Percentiles rank a stretch among this genome's conserved stretches.
These are phyloP conservation scores for Leucoma salicis DNA, from an alignment of 2,888 invertebrate species.

Conservation along the genomic window DNA sequence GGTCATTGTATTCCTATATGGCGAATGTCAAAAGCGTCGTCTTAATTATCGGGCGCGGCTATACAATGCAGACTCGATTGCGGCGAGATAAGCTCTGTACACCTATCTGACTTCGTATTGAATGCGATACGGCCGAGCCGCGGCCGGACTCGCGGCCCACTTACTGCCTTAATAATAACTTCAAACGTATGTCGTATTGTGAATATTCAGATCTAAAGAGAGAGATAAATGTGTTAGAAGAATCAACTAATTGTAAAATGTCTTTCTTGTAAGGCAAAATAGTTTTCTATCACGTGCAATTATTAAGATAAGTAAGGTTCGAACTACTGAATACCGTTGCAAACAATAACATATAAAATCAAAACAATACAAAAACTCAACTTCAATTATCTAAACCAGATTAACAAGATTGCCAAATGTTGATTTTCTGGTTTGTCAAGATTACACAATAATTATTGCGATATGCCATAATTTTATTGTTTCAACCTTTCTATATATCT, in stretches of 20 bases:
- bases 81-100: constrained; percentile 74
- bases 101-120: constrained; percentile 67
- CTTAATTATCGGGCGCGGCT: constrained; percentile 80
- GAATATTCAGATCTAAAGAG: constrained; percentile 77
- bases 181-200: constrained; percentile 76
- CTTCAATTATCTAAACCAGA: constrained; percentile 59
- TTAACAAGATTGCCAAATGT: constrained; percentile 59
- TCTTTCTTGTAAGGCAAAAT: constrained; percentile 11
- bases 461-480: constrained; percentile 62
- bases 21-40: constrained; percentile 82
- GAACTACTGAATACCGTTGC: constrained; percentile 1
- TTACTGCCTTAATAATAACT: constrained; percentile 75
- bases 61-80: constrained; percentile 80
- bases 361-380: constrained; percentile 50
- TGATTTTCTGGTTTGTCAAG: constrained; percentile 68
- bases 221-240: constrained; percentile 58
- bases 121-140: constrained; percentile 55
- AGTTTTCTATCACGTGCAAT: constrained; percentile 6
- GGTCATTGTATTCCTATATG: constrained; percentile 82
- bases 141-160: constrained; percentile 50
- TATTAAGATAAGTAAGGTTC: constrained; percentile 19
- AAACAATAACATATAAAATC: constrained; percentile 35
- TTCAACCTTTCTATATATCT: constrained; percentile 33
- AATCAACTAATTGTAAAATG: constrained; percentile 22
- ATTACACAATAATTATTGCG: constrained; percentile 52